Base-by-base conservation (phyloP, 2,113 vertebrate species). In the Gallinago undulata region DNA sequence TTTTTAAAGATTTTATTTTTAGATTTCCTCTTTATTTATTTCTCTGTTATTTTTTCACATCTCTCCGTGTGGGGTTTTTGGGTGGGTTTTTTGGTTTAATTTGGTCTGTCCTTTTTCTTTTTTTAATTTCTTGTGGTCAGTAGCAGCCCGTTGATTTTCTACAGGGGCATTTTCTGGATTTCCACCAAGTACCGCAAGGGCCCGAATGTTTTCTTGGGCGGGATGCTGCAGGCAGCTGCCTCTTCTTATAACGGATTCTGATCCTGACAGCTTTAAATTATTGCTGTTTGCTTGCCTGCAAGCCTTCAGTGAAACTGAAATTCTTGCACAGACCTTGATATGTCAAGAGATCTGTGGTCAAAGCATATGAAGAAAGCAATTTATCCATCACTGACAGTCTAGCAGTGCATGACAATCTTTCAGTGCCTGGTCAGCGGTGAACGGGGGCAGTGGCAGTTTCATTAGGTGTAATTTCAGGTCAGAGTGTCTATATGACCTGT, bases 191-290 rank as follows among this genome's bases (percentile, higher is more conserved):
- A 43, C 59, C 0, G 0, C 50, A 66, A 85, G 37, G 41, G 88
- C 47, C 31, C 1, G 0, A 60, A 72, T 84, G 13, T 80, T 91
- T 90, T 90, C 73, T 80, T 90, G 76, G 19, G 19, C 16, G 3
- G 35, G 37, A 86, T 92, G 45, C 88, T 93, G 79, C 63, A 84
- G 87, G 81, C 89, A 79, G 69, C 59, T 86, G 50, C 85, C 68
- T 83, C 18, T 47, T 21, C 72, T 67, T 78, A 56, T 73, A 74
- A 70, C 59, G 45, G 63, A 88, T 94, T 81, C 66, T 64, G 33
- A 48, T 92, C 75, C 39, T 89, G 92, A 81, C 92, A 89, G 76
- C 64, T 89, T 93, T 81, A 83, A 96, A 78, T 86, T 63, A 83
- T 72, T 94, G 78, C 90, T 82, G 53, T 90, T 90, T 87, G 18